Evolutionary conservation across 2,888 invertebrate genomes (phyloP).

Genomic region (Chloromyia formosa): DNA sequence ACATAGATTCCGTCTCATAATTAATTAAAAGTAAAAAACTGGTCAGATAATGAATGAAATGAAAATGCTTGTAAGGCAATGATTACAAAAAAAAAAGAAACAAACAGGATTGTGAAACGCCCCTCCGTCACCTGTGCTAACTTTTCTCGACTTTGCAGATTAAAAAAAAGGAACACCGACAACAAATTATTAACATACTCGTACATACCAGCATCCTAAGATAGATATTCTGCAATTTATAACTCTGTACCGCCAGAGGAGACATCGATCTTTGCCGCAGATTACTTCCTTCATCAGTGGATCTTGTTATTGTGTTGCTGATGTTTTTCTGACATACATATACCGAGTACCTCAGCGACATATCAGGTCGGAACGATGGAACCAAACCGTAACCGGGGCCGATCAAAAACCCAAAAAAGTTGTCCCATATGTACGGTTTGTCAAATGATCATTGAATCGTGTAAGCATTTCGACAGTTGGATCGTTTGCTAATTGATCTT

Average conservation of each 20-base stretch:
- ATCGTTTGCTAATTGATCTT: conserved; percentile 61
- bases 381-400: neutral
- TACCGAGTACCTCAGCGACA: too few species aligned
- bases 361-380: conserved; percentile 17
- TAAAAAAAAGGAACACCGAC: too few species aligned
- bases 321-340: conserved; percentile 22
- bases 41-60: conserved; percentile 28
- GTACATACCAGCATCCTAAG: neutral
- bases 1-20: conserved; percentile 42
- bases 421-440: conserved; percentile 35
- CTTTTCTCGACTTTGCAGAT: conserved; percentile 18
- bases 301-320: conserved; percentile 22
- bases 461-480: conserved; percentile 60
- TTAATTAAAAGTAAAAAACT: conserved; percentile 39
- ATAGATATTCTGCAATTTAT: conserved; percentile 41
- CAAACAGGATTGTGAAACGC: neutral
- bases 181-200: too few species aligned
- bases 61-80: conserved; percentile 5
- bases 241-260: conserved; percentile 17
- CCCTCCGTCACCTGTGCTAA: conserved; percentile 34
- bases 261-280: conserved; percentile 33
- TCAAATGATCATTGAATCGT: conserved; percentile 61
- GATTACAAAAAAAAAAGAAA: neutral
- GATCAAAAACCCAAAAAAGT: conserved; percentile 18
- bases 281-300: conserved; percentile 32